phyloP scores from a whole-genome alignment of 2,113 vertebrate species.

The Passer domesticus region DNA sequence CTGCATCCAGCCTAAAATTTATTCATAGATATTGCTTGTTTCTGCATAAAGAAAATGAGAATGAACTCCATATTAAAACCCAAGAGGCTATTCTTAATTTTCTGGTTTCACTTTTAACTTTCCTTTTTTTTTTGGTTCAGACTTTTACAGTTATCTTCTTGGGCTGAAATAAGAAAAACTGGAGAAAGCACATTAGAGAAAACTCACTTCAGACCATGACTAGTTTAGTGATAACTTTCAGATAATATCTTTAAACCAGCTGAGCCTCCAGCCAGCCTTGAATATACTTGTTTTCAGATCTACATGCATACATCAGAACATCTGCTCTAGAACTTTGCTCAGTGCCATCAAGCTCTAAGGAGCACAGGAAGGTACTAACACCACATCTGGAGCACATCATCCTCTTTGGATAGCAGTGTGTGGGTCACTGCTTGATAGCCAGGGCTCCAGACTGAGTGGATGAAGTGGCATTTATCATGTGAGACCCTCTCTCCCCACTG shows the following conservation, averaged over 20 bases:
- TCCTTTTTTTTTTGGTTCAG: neutral
- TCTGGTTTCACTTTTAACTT: neutral
- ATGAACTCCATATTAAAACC: neutral
- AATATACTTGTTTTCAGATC: neutral
- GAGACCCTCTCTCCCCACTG: neutral
- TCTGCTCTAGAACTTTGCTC: neutral
- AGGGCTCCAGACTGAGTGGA: neutral
- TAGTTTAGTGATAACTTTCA: neutral
- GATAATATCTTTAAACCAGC: neutral
- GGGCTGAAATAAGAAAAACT: neutral
- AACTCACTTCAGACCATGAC: neutral
- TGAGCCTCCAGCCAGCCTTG: rapidly evolving
- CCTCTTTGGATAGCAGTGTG: neutral
- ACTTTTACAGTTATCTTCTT: neutral
- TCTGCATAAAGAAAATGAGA: neutral
- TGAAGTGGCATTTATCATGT: neutral
- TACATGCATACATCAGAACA: neutral
- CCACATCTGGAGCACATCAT: neutral
- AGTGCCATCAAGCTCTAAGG: neutral
- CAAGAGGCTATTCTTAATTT: neutral
- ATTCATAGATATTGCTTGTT: neutral
- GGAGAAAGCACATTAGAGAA: neutral
- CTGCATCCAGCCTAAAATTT: neutral
- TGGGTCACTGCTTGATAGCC: neutral
- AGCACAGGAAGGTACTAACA: neutral